Evolutionary conservation across 2,113 vertebrate species (phyloP).

Genomic region (Galbula dea): DNA sequence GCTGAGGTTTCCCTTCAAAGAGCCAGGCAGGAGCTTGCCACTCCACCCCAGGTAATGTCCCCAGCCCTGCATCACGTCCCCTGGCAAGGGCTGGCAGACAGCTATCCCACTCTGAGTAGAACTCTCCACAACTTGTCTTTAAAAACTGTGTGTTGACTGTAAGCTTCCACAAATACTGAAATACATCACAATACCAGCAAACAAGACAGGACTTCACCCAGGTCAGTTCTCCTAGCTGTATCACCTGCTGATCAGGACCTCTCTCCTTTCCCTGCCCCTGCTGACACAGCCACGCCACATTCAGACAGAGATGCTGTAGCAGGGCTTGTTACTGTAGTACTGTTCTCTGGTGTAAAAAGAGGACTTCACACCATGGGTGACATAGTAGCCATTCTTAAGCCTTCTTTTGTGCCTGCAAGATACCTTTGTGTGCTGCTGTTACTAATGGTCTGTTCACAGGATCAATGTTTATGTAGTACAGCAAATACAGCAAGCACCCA

Average conservation of each 20-base stretch:
- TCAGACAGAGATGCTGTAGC: neutral
- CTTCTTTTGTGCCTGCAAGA: neutral
- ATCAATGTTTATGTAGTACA: neutral
- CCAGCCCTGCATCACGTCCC: neutral
- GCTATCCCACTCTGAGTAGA: neutral
- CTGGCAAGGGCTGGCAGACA: neutral
- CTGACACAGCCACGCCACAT: neutral
- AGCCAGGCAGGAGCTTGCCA: neutral
- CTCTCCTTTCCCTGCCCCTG: neutral
- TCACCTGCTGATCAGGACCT: neutral
- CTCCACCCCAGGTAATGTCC: neutral
- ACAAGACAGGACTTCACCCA: neutral
- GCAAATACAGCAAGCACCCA: neutral
- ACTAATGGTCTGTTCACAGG: neutral
- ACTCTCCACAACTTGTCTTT: neutral
- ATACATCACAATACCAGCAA: neutral
- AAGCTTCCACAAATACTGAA: neutral
- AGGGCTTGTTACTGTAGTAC: fast-evolving
- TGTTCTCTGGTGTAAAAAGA: neutral
- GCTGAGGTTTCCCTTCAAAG: neutral
- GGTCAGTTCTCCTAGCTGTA: neutral
- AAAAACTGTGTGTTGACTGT: neutral
- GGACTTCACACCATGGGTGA: neutral
- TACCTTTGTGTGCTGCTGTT: neutral
- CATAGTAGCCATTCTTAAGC: neutral